These are phyloP conservation scores for Zele albiditarsus DNA, from an alignment of 2,888 invertebrate genomes.

Conservation along the genomic window DNA sequence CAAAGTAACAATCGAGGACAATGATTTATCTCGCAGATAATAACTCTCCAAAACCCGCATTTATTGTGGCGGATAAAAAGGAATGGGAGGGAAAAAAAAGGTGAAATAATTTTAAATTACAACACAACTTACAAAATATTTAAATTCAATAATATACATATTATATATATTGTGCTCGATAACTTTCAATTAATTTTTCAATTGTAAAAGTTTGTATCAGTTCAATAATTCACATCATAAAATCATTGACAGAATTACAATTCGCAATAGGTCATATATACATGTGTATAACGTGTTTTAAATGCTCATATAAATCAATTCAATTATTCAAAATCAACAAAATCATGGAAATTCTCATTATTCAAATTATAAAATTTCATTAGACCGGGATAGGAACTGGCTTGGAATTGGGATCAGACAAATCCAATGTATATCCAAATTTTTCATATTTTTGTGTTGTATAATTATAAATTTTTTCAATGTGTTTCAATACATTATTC, in stretches of 20 bases:
- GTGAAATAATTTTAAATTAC: neutral
- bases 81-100: neutral
- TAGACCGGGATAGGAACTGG: constrained; percentile 44
- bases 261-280: neutral
- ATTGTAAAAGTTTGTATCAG: neutral
- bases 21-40: neutral
- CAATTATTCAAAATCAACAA: neutral
- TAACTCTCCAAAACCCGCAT: neutral
- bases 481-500: constrained; percentile 51
- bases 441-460: constrained; percentile 40
- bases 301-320: neutral
- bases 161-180: neutral
- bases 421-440: constrained; percentile 51
- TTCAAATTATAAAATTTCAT: neutral
- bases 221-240: neutral
- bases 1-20: too few relatives aligned
- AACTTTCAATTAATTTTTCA: neutral
- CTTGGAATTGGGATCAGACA: constrained; percentile 53
- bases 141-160: neutral
- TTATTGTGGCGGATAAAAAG: neutral
- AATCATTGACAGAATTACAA: neutral
- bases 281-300: neutral
- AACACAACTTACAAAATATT: neutral
- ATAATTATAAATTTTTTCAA: constrained; percentile 53
- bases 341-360: neutral